phyloP scores from a whole-genome alignment of 2,797 vertebrate genomes.

The Vespertilio murinus region DNA sequence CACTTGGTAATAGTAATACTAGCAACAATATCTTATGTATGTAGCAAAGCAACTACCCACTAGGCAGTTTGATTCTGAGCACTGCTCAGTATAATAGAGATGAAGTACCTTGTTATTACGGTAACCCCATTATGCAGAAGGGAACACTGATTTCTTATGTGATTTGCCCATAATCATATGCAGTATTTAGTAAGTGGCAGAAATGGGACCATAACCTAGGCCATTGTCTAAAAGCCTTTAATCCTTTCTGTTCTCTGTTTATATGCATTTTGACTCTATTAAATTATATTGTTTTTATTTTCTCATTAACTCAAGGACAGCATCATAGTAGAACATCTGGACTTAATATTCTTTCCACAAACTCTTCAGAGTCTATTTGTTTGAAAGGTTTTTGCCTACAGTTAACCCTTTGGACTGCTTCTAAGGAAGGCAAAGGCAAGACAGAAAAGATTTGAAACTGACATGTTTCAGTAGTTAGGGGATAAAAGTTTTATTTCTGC shows the following conservation, averaged over 20 bases:
- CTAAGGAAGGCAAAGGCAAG: not conserved
- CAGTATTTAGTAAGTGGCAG: slow-evolving; percentile 25
- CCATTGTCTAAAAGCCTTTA: slow-evolving; percentile 37
- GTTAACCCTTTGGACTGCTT: not conserved
- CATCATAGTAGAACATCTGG: slow-evolving; percentile 64
- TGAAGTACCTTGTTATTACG: not conserved
- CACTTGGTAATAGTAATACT: not conserved
- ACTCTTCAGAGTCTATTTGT: not conserved
- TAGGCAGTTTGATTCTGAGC: not conserved
- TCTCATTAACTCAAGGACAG: slow-evolving; percentile 53
- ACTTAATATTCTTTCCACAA: slow-evolving; percentile 61
- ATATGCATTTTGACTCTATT: slow-evolving; percentile 57
- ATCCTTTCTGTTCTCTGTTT: slow-evolving; percentile 46
- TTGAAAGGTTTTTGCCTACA: slow-evolving; percentile 6
- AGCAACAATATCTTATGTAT: not conserved
- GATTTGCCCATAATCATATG: not conserved
- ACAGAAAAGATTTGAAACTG: not conserved
- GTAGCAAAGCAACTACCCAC: not conserved
- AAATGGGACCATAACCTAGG: slow-evolving; percentile 25
- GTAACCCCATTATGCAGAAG: not conserved
- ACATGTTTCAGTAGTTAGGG: not conserved
- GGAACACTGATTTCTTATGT: not conserved
- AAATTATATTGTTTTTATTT: slow-evolving; percentile 62
- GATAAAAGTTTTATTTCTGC: not conserved
- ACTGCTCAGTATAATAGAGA: not conserved